phyloP scores from a whole-genome alignment of 1,140 invertebrate genomes.

The Andrena cerasifolii region DNA sequence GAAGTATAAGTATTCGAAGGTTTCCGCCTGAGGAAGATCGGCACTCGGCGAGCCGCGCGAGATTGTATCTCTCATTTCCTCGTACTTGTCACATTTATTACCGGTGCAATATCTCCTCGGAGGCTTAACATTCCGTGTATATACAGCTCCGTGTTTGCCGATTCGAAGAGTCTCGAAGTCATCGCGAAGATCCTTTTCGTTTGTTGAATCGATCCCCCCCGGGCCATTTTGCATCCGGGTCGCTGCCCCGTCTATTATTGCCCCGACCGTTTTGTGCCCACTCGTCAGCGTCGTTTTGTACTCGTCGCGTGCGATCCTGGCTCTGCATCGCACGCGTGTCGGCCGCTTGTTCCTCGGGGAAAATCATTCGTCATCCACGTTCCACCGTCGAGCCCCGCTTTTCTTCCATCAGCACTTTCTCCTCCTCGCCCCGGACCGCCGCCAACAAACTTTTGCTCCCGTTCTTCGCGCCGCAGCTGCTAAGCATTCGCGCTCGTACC shows the following conservation, averaged over 20 bases:
- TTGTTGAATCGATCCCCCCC: too few relatives aligned
- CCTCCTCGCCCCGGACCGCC: too few relatives aligned
- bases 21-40: too few relatives aligned
- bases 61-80: background rate
- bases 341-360: too few relatives aligned
- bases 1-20: background rate
- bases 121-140: background rate
- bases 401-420: too few relatives aligned
- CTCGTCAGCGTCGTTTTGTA: background rate
- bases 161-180: background rate
- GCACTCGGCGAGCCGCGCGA: background rate
- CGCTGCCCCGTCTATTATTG: constrained; percentile 12
- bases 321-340: background rate
- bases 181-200: background rate
- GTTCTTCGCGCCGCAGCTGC: too few relatives aligned
- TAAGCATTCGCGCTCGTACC: background rate
- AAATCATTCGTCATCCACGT: background rate
- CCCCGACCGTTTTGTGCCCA: background rate
- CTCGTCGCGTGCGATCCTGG: background rate
- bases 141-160: background rate
- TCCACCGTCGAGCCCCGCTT: too few relatives aligned
- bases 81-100: background rate
- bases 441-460: too few relatives aligned
- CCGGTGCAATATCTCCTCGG: background rate
- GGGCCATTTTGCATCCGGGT: background rate